A percentile compares a stretch with the other conserved stretches of the same genome.
Conservation (phyloP, 2,113 vertebrate genomes). For the Equus przewalskii region DNA sequence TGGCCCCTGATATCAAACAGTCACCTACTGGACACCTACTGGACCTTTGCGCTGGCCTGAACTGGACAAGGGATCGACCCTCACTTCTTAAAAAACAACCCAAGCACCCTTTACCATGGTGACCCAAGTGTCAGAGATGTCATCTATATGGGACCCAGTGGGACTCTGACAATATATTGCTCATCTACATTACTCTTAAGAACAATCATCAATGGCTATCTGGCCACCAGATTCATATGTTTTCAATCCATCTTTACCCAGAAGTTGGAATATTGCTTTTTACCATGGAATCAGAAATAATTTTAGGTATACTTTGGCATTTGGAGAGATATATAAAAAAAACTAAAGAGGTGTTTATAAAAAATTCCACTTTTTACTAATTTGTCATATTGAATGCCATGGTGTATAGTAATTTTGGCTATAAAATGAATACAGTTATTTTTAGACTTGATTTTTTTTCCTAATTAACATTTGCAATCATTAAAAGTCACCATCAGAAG, state of each 20-base stretch:
- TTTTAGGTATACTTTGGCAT: constrained; percentile 41
- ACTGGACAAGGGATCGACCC: too few relatives aligned
- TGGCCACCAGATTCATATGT: background rate
- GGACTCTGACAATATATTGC: too few relatives aligned
- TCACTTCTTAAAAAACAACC: too few relatives aligned
- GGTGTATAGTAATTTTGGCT: background rate
- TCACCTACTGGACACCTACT: too few relatives aligned
- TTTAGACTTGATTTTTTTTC: constrained; percentile 26
- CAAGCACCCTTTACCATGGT: too few relatives aligned
- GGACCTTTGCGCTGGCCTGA: too few relatives aligned
- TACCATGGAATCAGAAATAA: constrained; percentile 11
- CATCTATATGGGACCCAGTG: too few relatives aligned
- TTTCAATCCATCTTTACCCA: background rate
- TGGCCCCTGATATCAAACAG: too few relatives aligned
- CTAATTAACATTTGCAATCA: constrained; percentile 55
- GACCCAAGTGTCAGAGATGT: too few relatives aligned
- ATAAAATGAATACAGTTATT: constrained; percentile 19
- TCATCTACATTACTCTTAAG: too few relatives aligned
- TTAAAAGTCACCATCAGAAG: background rate
- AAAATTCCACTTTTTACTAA: constrained; percentile 11
- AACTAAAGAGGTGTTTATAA: constrained; percentile 34
- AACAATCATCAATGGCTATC: too few relatives aligned
- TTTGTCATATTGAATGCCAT: constrained; percentile 2
- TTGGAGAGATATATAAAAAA: constrained; percentile 15
- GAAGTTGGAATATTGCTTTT: constrained; percentile 48